A percentile compares a stretch with the other conserved stretches of the same genome.
These are phyloP conservation scores for Halictus quadricinctus DNA, from an alignment of 2,888 invertebrate genomes.

Conservation along the genomic window DNA sequence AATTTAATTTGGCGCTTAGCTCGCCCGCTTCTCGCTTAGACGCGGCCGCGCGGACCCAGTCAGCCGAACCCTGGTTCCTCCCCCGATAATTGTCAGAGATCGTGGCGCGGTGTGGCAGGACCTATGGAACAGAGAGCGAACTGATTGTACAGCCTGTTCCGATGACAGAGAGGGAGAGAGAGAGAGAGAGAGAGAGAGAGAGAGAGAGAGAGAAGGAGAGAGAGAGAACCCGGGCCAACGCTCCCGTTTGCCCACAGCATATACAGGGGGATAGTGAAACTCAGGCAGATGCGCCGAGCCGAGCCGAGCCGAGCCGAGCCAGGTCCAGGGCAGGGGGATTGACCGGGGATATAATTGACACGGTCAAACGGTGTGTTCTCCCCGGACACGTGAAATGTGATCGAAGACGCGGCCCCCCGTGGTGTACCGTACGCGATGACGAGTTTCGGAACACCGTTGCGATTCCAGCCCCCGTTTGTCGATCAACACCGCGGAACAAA, in stretches of 20 bases:
- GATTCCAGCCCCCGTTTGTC: slow-evolving; percentile 26
- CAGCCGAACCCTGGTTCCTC: slow-evolving; percentile 18
- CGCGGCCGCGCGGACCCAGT: slow-evolving; percentile 13
- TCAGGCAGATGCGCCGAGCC: slow-evolving; percentile 62
- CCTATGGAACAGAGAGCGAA: slow-evolving; percentile 61
- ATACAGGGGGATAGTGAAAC: slow-evolving; percentile 60
- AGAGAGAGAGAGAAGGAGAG: not conserved
- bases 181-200: not conserved
- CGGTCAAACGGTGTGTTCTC: slow-evolving; percentile 69
- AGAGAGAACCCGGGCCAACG: slow-evolving; percentile 36
- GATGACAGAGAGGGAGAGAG: slow-evolving; percentile 17
- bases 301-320: slow-evolving; percentile 19
- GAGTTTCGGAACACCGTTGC: slow-evolving; percentile 44
- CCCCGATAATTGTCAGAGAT: slow-evolving; percentile 65
- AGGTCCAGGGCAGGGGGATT: slow-evolving; percentile 61
- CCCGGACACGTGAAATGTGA: slow-evolving; percentile 66
- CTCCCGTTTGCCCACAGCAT: slow-evolving; percentile 59
- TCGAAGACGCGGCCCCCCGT: slow-evolving; percentile 54
- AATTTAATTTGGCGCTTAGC: slow-evolving; percentile 47
- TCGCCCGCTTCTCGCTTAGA: slow-evolving; percentile 20
- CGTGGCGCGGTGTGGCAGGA: slow-evolving; percentile 44
- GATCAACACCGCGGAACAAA: slow-evolving; percentile 12
- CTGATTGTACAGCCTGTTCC: slow-evolving; percentile 63
- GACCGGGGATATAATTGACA: slow-evolving; percentile 69
- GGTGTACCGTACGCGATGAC: slow-evolving; percentile 52